Percentiles rank a stretch among this genome's conserved stretches.
These are phyloP conservation scores for Antheraea yamamai DNA, from an alignment of 2,888 invertebrate genomes.

Conservation along the genomic window DNA sequence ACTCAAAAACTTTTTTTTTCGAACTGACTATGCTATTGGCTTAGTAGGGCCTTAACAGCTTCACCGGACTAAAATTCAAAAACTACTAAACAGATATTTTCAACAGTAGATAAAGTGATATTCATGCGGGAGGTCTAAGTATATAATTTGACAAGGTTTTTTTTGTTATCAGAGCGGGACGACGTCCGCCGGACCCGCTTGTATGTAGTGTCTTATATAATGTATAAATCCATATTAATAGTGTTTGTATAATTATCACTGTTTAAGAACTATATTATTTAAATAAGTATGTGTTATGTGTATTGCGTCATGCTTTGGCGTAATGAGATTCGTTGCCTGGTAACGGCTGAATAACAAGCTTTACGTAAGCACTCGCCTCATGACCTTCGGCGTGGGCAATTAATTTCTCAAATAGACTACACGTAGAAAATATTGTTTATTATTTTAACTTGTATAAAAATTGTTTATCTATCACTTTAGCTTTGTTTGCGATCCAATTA, in stretches of 20 bases:
- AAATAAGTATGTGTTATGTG: background rate
- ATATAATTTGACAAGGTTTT: too few species aligned
- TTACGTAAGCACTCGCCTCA: background rate
- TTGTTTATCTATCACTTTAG: background rate
- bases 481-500: background rate
- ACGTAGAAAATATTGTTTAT: constrained; percentile 1
- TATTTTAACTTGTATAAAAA: background rate
- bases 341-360: background rate
- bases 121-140: too few species aligned
- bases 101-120: too few species aligned
- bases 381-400: background rate
- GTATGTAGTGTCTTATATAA: background rate
- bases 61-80: too few species aligned
- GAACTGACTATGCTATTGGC: too few species aligned
- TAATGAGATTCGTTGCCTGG: background rate
- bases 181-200: too few species aligned
- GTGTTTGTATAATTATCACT: background rate
- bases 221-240: background rate
- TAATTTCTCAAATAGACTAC: background rate
- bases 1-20: too few species aligned
- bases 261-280: background rate
- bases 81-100: too few species aligned
- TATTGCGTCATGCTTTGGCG: background rate
- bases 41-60: too few species aligned
- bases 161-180: too few species aligned